These are phyloP conservation scores for Podiceps cristatus DNA, from an alignment of 2,113 vertebrate species.

Conservation along the genomic window DNA sequence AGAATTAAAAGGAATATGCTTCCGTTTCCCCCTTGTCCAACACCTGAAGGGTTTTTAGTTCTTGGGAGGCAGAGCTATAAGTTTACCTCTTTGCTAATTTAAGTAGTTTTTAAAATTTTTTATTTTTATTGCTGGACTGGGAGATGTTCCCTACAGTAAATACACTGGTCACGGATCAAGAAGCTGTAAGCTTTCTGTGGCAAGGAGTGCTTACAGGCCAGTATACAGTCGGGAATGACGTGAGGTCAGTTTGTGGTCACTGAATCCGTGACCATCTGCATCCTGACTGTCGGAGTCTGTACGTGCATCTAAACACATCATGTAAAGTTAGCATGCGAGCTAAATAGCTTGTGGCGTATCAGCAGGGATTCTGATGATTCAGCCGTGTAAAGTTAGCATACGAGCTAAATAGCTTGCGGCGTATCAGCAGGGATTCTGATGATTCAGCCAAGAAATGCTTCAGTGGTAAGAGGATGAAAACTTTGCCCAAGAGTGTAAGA, in stretches of 20 bases:
- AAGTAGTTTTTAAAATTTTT: not conserved
- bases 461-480: not conserved
- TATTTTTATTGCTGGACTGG: not conserved
- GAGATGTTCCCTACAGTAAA: not conserved
- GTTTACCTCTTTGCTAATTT: not conserved
- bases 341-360: accelerated
- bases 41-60: not conserved
- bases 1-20: not conserved
- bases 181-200: not conserved
- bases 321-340: accelerated
- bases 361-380: not conserved
- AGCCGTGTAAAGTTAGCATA: accelerated
- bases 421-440: not conserved
- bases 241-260: not conserved
- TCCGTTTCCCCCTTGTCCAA: not conserved
- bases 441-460: not conserved
- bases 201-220: not conserved
- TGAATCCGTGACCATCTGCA: not conserved
- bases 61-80: not conserved
- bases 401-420: accelerated
- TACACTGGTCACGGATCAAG: not conserved
- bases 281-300: not conserved
- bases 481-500: not conserved
- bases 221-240: accelerated
- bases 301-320: not conserved